Evolutionary conservation across 2,113 vertebrate species (phyloP).

Genomic region (Bothrops jararaca): DNA sequence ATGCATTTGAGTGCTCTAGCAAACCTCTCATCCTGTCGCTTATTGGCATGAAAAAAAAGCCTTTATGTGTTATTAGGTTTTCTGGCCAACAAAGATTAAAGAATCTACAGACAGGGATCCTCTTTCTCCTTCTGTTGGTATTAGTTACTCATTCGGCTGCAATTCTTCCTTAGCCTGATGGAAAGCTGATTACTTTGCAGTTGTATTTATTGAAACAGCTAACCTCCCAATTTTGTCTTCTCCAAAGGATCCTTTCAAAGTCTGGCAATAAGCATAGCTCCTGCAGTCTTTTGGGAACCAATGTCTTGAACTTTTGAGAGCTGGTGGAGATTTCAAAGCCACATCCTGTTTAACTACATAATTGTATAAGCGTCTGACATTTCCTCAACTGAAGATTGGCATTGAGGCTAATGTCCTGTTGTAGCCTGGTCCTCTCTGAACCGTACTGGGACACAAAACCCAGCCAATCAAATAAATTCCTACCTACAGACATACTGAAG

Average conservation of each 20-base stretch:
- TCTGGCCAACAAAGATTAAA: not conserved
- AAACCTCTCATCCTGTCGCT: not conserved
- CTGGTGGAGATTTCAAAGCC: not conserved
- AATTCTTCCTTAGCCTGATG: not conserved
- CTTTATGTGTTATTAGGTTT: not conserved
- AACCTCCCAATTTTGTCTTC: not conserved
- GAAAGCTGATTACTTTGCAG: not conserved
- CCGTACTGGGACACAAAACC: not conserved
- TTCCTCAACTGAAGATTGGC: not conserved
- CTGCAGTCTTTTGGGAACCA: not conserved
- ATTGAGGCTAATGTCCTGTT: not conserved
- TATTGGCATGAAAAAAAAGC: not conserved
- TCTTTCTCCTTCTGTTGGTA: not conserved
- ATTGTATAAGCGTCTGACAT: not conserved
- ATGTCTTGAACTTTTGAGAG: not conserved
- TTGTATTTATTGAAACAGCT: not conserved
- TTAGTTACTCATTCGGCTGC: not conserved
- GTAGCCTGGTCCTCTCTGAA: not conserved
- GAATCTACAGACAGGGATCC: not conserved
- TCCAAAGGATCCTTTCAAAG: not conserved
- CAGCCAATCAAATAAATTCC: not conserved
- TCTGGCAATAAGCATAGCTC: not conserved
- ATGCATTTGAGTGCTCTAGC: not conserved
- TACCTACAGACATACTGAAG: not conserved
- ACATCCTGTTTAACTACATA: not conserved